A percentile compares a stretch with the other conserved stretches of the same genome.
phyloP scores from a whole-genome alignment of 2,797 vertebrate genomes.

The Diceros bicornis region DNA sequence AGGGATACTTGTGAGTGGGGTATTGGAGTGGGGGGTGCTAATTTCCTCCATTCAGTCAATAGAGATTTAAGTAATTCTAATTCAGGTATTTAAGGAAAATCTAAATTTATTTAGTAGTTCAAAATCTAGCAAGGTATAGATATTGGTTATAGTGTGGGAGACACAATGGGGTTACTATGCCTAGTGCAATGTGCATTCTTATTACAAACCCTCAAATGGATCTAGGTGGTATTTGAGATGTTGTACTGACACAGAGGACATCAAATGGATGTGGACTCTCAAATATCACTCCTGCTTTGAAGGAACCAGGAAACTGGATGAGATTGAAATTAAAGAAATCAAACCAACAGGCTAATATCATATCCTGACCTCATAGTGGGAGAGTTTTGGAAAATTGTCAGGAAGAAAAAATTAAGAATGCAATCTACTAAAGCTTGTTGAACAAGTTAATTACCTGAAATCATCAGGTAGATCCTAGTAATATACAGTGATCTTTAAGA shows the following conservation, averaged over 20 bases:
- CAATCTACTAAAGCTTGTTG: background rate
- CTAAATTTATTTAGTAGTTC: background rate
- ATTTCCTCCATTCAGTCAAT: background rate
- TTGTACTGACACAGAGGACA: background rate
- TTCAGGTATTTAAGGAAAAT: background rate
- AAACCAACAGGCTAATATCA: background rate
- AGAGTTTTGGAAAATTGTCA: background rate
- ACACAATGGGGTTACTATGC: too few species aligned
- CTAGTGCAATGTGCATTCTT: background rate
- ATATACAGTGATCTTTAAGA: background rate
- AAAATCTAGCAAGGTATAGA: background rate
- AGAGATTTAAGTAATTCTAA: background rate
- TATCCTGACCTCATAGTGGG: background rate
- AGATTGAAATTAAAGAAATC: background rate
- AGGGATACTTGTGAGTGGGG: background rate
- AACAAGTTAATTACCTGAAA: background rate
- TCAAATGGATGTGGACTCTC: background rate
- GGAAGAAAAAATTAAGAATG: background rate
- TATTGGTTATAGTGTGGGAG: background rate
- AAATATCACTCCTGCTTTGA: slow-evolving; percentile 27
- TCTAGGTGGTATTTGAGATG: background rate
- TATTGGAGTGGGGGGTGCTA: background rate
- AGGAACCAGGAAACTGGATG: background rate
- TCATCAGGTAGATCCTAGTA: background rate
- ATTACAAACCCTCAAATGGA: background rate